phyloP scores from a whole-genome alignment of 2,113 vertebrate genomes.

The Eurypyga helias region DNA sequence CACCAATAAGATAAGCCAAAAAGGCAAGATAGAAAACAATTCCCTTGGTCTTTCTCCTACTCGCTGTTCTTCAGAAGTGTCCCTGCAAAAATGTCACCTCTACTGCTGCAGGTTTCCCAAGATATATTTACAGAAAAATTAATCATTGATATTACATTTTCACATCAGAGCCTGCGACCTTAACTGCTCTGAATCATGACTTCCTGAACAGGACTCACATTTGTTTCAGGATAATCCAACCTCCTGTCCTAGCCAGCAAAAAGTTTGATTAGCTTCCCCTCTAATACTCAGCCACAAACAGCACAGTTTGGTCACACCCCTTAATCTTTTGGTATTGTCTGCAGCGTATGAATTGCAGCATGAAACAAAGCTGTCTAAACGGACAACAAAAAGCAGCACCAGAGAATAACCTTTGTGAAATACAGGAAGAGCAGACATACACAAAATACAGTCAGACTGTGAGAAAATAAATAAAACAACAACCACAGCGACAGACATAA shows the following conservation, averaged over 20 bases:
- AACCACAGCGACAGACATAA: constrained; percentile 7
- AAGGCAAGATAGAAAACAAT: background rate
- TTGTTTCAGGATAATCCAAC: constrained; percentile 35
- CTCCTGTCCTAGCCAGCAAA: background rate
- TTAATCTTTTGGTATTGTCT: constrained; percentile 32
- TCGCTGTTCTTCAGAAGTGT: background rate
- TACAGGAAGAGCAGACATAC: constrained; percentile 13
- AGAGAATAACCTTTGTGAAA: constrained; percentile 20
- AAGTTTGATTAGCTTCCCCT: constrained; percentile 18
- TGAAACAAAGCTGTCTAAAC: constrained; percentile 37
- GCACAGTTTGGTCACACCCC: background rate
- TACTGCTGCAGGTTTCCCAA: background rate
- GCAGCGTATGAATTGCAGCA: constrained; percentile 9
- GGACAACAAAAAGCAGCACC: constrained; percentile 36
- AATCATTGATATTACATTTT: background rate
- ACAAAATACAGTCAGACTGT: constrained; percentile 4
- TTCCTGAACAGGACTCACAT: constrained; percentile 34
- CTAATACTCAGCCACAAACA: background rate
- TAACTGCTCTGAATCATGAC: constrained; percentile 13
- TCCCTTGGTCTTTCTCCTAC: background rate
- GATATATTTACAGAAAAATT: background rate
- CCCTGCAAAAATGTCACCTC: background rate
- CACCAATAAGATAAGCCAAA: background rate
- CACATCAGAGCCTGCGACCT: background rate
- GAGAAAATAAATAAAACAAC: constrained; percentile 16